These are phyloP conservation scores for Bothrops alternatus DNA, from an alignment of 2,797 vertebrate species.

Conservation along the genomic window DNA sequence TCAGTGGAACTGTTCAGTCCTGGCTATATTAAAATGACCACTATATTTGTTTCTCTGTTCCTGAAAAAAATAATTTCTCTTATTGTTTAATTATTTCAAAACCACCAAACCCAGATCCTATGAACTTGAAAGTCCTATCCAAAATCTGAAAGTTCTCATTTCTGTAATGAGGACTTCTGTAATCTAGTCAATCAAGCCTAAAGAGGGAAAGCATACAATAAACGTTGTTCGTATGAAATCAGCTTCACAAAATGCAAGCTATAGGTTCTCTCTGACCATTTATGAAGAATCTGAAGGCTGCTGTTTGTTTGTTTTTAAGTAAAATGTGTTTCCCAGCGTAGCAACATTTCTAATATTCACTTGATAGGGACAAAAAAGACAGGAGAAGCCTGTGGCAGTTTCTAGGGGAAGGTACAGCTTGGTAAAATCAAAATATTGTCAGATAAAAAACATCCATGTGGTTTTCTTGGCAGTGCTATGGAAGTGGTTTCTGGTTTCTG, in stretches of 20 bases:
- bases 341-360: constrained; percentile 47
- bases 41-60: not conserved
- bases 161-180: not conserved
- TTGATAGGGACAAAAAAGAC: constrained; percentile 52
- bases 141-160: not conserved
- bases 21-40: not conserved
- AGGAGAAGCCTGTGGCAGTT: constrained; percentile 49
- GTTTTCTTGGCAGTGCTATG: not conserved
- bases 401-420: constrained; percentile 29
- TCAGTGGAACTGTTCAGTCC: constrained; percentile 9
- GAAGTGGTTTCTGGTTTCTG: not conserved
- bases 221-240: constrained; percentile 43
- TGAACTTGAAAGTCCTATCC: not conserved
- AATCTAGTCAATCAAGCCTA: not conserved
- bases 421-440: constrained; percentile 30
- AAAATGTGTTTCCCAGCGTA: constrained; percentile 55
- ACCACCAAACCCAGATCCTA: constrained; percentile 3
- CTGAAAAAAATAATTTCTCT: not conserved
- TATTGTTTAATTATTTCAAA: constrained; percentile 9
- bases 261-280: constrained; percentile 30
- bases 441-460: not conserved
- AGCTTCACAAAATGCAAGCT: constrained; percentile 52
- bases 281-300: constrained; percentile 56
- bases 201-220: not conserved
- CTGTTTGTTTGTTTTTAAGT: constrained; percentile 47